Base-by-base conservation (phyloP, 1,140 invertebrate genomes). In the Drosophila takahashii region DNA sequence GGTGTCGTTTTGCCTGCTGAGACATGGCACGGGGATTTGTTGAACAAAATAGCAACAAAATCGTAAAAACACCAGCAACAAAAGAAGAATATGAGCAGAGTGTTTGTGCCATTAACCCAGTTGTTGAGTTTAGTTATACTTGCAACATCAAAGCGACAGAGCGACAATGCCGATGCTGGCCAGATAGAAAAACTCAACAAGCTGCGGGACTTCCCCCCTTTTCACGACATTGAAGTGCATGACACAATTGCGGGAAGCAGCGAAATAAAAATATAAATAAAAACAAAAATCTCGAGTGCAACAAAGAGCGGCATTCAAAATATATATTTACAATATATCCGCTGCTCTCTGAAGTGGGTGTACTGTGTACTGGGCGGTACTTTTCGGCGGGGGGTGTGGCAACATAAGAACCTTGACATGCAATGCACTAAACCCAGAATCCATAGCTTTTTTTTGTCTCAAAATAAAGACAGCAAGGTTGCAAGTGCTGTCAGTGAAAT, bases 81-180 rank as follows among this genome's bases (percentile, higher is more conserved):
- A 37, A 41, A 48, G 51, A 16, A 16, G 57, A 29, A 34, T 34
- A 51, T 48, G 47, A 59, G 47, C 32, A 62, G 56, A 71, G 75
- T 67, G 79, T 85, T 72, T 87, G 84, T 79, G 83, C 83, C 66
- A 89, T 87, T 87, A 87, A 87, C 83, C 83, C 83, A 89, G 79
- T 83, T 84, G 81, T 59, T 56, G 69, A 54, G 58, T 81, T 70
- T 69, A 67, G 73, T 74, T 64, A 77, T 70, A 76, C 54, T 72
- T 86, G 78, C 79, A 75, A 81, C 84, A 87, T 87, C 83, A 87
- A 87, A 87, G 83, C 70, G 58, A 29, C 64, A 29, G 22, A 42
- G 45, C 48, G 37, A 74, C 75, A 75, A 62, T 71, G 44, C 75
- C 34, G 62, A 69, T 58, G 72, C 65, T 78, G 53, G 61, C 80